These are phyloP conservation scores for Rhynchonycteris naso DNA, from an alignment of 2,797 vertebrate species.

Conservation along the genomic window DNA sequence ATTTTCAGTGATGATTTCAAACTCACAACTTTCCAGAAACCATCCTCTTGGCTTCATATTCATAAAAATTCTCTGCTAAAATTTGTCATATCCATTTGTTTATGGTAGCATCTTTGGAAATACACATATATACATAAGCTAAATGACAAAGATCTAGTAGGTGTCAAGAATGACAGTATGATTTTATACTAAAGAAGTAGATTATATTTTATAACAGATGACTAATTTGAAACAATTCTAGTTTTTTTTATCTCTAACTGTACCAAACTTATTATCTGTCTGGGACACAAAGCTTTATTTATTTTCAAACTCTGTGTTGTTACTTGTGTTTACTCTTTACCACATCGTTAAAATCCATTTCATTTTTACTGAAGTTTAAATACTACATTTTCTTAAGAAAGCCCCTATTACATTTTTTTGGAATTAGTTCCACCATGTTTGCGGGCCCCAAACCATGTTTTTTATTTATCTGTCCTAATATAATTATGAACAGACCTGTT, in stretches of 20 bases:
- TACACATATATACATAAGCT: neutral
- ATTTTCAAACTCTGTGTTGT: neutral
- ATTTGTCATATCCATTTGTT: neutral
- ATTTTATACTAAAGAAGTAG: neutral
- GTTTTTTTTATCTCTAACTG: neutral
- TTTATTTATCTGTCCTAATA: neutral
- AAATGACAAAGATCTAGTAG: neutral
- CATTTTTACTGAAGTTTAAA: neutral
- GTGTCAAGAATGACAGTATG: neutral
- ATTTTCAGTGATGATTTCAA: neutral
- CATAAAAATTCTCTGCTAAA: neutral
- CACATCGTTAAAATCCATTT: neutral
- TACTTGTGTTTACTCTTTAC: neutral
- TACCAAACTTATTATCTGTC: neutral
- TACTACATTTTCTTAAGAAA: neutral
- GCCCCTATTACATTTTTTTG: neutral
- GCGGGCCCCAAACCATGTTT: neutral
- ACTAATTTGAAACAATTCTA: neutral
- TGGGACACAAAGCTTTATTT: neutral
- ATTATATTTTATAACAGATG: neutral
- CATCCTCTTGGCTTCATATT: neutral
- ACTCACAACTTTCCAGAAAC: neutral
- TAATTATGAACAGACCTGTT: neutral
- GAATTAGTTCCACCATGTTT: neutral
- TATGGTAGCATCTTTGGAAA: neutral